These are phyloP conservation scores for Enteromius anoplus DNA, from an alignment of 2,797 vertebrate species.

Conservation along the genomic window DNA sequence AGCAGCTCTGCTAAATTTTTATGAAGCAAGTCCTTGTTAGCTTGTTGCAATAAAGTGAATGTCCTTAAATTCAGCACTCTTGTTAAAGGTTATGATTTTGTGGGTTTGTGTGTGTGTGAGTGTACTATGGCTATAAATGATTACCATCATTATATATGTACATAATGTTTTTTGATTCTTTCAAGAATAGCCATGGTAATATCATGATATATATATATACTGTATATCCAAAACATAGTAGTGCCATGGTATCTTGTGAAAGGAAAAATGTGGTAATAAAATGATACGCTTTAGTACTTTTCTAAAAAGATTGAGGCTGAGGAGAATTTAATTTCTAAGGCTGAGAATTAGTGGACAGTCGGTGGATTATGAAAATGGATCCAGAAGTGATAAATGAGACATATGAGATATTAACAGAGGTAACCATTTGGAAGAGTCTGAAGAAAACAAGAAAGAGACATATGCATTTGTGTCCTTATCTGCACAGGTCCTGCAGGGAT, in stretches of 20 bases:
- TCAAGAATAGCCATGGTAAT: background rate
- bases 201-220: too few relatives aligned
- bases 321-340: conserved; percentile 8
- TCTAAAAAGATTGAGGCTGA: background rate
- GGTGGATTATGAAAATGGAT: conserved; percentile 2
- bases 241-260: background rate
- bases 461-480: conserved; percentile 22
- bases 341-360: background rate
- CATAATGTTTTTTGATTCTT: background rate
- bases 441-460: background rate
- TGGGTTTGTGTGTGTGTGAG: background rate
- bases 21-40: background rate
- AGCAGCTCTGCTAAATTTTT: background rate
- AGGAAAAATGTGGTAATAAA: background rate
- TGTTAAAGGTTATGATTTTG: background rate
- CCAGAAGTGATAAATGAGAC: background rate
- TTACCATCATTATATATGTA: background rate
- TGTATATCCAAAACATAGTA: too few relatives aligned
- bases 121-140: background rate
- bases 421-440: background rate
- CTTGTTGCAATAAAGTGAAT: background rate
- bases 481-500: conserved; percentile 35
- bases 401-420: background rate
- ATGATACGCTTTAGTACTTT: background rate
- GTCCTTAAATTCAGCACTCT: background rate